Evolutionary conservation across 2,113 vertebrate genomes (phyloP).

Genomic region (Nothoprocta pentlandii): DNA sequence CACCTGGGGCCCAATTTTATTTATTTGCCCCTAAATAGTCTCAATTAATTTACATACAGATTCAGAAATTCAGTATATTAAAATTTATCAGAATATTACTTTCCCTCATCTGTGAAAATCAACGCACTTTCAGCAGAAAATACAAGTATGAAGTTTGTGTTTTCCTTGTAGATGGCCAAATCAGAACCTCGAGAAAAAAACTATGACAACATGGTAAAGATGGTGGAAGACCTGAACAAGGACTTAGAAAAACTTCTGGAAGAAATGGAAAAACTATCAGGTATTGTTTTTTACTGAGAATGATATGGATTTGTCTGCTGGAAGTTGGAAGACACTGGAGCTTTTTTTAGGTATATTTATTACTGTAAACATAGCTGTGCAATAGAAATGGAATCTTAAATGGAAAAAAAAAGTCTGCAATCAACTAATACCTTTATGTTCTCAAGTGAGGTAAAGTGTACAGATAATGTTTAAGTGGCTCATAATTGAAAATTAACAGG

Average conservation of each 20-base stretch:
- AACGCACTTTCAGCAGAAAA: background rate
- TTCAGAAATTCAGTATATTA: background rate
- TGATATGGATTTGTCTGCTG: rapidly evolving
- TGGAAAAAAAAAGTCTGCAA: background rate
- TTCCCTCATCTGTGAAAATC: background rate
- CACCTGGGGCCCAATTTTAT: background rate
- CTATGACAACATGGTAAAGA: constrained; percentile 52
- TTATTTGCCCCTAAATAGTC: background rate
- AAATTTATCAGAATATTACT: background rate
- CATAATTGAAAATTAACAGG: background rate
- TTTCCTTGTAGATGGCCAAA: constrained; percentile 75
- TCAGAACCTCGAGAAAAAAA: constrained; percentile 61
- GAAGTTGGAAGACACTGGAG: background rate
- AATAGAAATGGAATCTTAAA: background rate
- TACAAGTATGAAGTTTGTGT: background rate
- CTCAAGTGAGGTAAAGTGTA: background rate
- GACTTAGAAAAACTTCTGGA: constrained; percentile 78
- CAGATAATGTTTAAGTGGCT: background rate
- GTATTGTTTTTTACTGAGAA: constrained; percentile 43
- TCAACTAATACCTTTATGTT: background rate
- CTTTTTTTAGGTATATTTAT: background rate
- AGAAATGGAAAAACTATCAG: constrained; percentile 80
- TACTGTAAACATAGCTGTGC: background rate
- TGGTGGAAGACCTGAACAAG: constrained; percentile 59
- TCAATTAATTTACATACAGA: background rate